Evolutionary conservation across 1,140 invertebrate genomes (phyloP), one percentile per base, ranked within the genome.

Genomic region (Megalopta genalis): DNA sequence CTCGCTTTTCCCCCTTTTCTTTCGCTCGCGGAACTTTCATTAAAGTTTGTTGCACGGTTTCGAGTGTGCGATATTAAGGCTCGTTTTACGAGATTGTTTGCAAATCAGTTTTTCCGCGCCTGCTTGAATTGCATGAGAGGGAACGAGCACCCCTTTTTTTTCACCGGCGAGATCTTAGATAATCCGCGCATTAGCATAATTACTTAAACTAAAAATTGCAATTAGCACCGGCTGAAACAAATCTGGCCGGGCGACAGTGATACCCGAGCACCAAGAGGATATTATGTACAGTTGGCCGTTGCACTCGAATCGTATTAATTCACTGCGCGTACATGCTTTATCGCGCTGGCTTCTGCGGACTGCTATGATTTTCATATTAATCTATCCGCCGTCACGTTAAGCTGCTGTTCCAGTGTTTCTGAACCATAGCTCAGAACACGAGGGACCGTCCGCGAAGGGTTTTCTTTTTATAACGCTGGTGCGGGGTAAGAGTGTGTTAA

Each of bases 131-230:
- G 42, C 42, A 65, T 14, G 46, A 74, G 46, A 6, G n/a, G 42
- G 27, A 25, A 54, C 60, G 3, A n/a, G n/a, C n/a, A n/a, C n/a
- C n/a, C n/a, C n/a, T n/a, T n/a, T n/a, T 37, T 16, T 52, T 74
- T 54, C 52, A 49, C 64, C 32, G 32, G 21, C 2, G 6, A 37
- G 46, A 74, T 74, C 32, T 46, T 49, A 14, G 62, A 74, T 74
- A 66, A 37, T 64, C 27, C 9, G 1, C 9, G 1, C 12, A 10
- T 37, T 37, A 73, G 23, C 27, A 65, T 16, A 46, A n/a, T 39
- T 49, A 18, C 21, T 74, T 62, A 52, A 74, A 64, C 62, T 64
- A n/a, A 64, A n/a, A 39, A 39, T n/a, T 39, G 32, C 52, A 65
- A 74, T 23, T 12, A 2, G 14, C 27, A 16, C 49, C 27, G n/a